phyloP scores from a whole-genome alignment of 2,888 invertebrate genomes.

The Rhingia rostrata region DNA sequence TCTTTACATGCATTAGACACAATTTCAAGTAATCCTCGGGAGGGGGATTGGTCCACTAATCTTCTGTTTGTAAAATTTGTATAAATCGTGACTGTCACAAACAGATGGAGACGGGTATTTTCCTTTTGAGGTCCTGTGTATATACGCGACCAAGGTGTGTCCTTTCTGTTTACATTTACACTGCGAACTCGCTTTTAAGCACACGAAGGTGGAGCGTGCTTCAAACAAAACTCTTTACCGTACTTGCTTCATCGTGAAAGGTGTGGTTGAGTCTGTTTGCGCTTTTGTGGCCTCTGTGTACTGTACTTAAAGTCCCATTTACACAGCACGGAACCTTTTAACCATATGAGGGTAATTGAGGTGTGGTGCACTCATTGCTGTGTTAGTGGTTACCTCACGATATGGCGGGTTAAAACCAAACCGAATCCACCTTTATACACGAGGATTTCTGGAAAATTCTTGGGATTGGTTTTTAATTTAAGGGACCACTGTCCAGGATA shows the following conservation, averaged over 20 bases:
- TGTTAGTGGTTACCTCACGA: background rate
- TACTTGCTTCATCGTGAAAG: slow-evolving; percentile 17
- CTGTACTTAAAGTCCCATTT: slow-evolving; percentile 37
- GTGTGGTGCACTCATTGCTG: slow-evolving; percentile 14
- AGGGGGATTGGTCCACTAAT: background rate
- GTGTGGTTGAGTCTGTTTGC: slow-evolving; percentile 41
- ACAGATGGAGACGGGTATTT: slow-evolving; percentile 22
- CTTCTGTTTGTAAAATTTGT: slow-evolving; percentile 20
- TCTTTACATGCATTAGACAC: slow-evolving; percentile 10
- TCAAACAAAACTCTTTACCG: background rate
- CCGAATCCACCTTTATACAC: background rate
- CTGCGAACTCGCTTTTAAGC: slow-evolving; percentile 13
- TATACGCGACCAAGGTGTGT: slow-evolving; percentile 10
- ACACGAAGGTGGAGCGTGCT: background rate
- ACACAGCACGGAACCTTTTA: background rate
- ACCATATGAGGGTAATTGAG: slow-evolving; percentile 32
- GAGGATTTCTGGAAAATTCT: background rate
- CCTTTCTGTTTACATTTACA: slow-evolving; percentile 6
- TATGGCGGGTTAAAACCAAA: background rate
- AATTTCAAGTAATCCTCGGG: slow-evolving; percentile 12
- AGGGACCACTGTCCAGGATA: slow-evolving; percentile 11
- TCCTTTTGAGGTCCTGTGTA: slow-evolving; percentile 10
- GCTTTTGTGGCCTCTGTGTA: slow-evolving; percentile 5
- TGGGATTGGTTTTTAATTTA: slow-evolving; percentile 15
- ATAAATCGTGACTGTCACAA: slow-evolving; percentile 49